These are phyloP conservation scores for Mus pahari DNA, from an alignment of 2,113 vertebrate genomes.

Conservation along the genomic window DNA sequence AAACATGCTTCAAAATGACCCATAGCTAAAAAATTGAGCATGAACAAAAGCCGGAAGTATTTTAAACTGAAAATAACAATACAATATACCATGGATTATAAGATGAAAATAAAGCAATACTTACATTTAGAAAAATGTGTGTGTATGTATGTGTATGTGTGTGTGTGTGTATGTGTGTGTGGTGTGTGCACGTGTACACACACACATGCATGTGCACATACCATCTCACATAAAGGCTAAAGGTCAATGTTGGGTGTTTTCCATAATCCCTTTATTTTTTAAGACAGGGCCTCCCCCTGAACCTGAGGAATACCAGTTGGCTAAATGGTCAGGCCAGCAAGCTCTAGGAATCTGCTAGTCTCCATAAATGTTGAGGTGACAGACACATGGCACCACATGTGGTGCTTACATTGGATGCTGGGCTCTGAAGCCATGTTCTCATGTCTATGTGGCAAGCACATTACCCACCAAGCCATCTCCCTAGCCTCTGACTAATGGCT, in stretches of 20 bases:
- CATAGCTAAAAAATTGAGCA: constrained; percentile 1
- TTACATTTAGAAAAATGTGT: not conserved
- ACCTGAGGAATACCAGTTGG: not conserved
- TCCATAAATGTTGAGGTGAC: not conserved
- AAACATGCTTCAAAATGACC: constrained; percentile 12
- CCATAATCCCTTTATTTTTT: not conserved
- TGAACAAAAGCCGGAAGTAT: constrained; percentile 46
- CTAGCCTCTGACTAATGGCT: not conserved
- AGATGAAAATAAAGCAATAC: constrained; percentile 38
- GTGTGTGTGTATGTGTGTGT: not conserved
- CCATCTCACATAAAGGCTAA: not conserved
- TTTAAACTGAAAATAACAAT: constrained; percentile 32
- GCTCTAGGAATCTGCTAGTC: no score
- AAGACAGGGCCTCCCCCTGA: not conserved
- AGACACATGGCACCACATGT: not conserved
- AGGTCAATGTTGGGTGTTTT: not conserved
- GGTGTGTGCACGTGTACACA: no score
- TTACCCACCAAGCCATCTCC: no score
- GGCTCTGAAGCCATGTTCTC: not conserved
- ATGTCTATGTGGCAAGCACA: not conserved
- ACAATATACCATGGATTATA: not conserved
- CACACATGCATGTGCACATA: no score
- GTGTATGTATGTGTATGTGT: not conserved
- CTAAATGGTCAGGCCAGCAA: not conserved
- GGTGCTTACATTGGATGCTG: no score